A percentile compares a stretch with the other conserved stretches of the same genome.
These are phyloP conservation scores for Ctenochaetus hawaiiensis DNA, from an alignment of 2,797 vertebrate genomes.

Conservation along the genomic window DNA sequence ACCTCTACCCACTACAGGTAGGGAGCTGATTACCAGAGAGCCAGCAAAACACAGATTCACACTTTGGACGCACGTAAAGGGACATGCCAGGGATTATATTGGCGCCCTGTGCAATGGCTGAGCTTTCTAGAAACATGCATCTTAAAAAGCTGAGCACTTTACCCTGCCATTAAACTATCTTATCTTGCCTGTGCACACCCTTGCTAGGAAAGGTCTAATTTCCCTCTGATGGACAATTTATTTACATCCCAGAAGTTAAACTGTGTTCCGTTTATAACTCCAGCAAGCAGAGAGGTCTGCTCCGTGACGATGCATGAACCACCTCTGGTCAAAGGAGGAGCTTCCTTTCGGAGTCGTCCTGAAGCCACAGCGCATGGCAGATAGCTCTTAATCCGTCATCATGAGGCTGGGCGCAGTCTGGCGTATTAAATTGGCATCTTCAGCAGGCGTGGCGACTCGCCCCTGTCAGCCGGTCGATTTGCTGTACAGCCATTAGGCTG, in stretches of 20 bases:
- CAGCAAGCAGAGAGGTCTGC: constrained; percentile 10
- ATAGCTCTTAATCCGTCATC: constrained; percentile 74
- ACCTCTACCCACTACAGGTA: constrained; percentile 63
- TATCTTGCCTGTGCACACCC: constrained; percentile 62
- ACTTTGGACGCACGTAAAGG: constrained; percentile 47
- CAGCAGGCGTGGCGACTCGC: constrained; percentile 64
- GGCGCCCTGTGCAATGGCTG: constrained; percentile 36
- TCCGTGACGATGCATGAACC: constrained; percentile 1
- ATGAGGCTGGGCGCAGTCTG: constrained; percentile 43
- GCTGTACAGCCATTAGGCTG: constrained; percentile 74
- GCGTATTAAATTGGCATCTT: constrained; percentile 71
- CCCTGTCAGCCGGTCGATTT: constrained; percentile 77
- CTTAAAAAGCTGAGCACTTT: constrained; percentile 46
- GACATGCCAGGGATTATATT: constrained; percentile 65
- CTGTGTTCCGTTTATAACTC: constrained; percentile 10
- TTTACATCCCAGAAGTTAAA: constrained; percentile 43
- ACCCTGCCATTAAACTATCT: constrained; percentile 56
- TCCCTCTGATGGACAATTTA: constrained; percentile 45
- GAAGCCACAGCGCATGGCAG: constrained; percentile 43
- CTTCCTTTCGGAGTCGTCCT: constrained; percentile 6
- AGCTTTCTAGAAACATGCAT: constrained; percentile 52
- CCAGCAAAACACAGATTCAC: constrained; percentile 54
- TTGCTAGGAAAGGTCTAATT: constrained; percentile 37
- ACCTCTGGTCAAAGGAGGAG: constrained; percentile 13
- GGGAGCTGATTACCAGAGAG: constrained; percentile 65